These are phyloP conservation scores for Rhincodon typus DNA, from an alignment of 2,797 vertebrate species.

Conservation along the genomic window DNA sequence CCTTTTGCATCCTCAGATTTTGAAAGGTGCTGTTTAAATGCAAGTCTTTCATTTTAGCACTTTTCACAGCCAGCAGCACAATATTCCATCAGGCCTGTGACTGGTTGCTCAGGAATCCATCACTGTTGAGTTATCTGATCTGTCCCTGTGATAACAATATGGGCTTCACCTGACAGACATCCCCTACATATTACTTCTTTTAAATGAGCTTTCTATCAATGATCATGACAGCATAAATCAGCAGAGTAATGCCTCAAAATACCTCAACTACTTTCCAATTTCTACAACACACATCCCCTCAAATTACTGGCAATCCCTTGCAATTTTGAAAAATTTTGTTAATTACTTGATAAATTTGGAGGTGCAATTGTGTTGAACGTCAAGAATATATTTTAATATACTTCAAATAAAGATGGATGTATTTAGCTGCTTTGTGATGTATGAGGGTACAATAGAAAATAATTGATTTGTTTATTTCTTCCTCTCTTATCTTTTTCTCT, in stretches of 20 bases:
- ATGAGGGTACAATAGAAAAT: neutral
- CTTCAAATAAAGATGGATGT: neutral
- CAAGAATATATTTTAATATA: neutral
- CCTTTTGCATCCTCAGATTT: neutral
- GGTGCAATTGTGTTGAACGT: neutral
- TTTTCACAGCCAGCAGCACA: no score
- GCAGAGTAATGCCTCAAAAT: neutral
- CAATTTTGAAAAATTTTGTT: neutral
- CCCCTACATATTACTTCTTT: neutral
- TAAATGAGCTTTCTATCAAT: neutral
- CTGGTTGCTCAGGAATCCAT: neutral
- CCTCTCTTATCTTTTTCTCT: neutral
- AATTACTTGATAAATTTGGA: no score
- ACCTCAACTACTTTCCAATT: neutral
- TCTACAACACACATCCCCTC: neutral
- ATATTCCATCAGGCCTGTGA: neutral
- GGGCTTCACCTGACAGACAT: neutral
- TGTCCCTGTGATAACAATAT: neutral
- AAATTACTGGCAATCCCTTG: neutral
- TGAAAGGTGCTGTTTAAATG: neutral
- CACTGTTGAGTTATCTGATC: neutral
- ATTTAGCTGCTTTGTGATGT: neutral
- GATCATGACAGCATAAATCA: neutral
- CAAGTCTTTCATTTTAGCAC: neutral
- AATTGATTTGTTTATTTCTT: neutral